Conservation (phyloP, 2,113 vertebrate genomes). For the Entomyzon cyanotis region DNA sequence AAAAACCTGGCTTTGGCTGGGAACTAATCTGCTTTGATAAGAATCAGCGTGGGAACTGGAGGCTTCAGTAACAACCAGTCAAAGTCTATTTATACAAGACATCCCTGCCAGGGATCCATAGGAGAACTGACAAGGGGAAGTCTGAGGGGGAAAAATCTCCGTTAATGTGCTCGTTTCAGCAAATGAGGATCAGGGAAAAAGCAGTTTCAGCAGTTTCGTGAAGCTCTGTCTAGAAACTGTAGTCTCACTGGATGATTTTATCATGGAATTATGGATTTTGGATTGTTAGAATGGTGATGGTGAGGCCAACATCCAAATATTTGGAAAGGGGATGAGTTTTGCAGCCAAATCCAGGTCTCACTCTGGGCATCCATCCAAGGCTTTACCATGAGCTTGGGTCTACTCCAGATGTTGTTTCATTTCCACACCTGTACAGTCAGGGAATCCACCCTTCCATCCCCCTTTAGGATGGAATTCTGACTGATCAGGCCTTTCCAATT, state of each 20-base stretch:
- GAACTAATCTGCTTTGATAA: neutral
- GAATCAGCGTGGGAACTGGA: slow-evolving; percentile 50
- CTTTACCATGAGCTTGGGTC: neutral
- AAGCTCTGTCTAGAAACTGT: neutral
- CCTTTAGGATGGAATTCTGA: neutral
- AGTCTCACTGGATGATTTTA: neutral
- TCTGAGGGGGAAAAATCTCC: neutral
- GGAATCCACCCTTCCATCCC: neutral
- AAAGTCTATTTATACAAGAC: neutral
- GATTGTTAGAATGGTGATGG: neutral
- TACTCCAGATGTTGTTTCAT: neutral
- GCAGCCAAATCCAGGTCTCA: neutral
- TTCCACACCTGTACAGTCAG: neutral
- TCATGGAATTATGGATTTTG: neutral
- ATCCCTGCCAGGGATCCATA: neutral
- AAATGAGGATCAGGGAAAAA: neutral
- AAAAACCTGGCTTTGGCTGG: neutral
- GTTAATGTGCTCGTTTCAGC: neutral
- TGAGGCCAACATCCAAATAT: fast-evolving
- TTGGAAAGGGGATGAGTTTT: neutral
- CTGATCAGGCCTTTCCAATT: neutral
- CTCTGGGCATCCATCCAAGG: neutral
- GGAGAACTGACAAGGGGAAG: neutral
- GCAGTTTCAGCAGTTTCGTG: neutral
- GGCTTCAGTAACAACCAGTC: slow-evolving; percentile 4